A percentile compares a stretch with the other conserved stretches of the same genome.
phyloP scores from a whole-genome alignment of 2,113 vertebrate species.

The Lichenostomus cassidix region DNA sequence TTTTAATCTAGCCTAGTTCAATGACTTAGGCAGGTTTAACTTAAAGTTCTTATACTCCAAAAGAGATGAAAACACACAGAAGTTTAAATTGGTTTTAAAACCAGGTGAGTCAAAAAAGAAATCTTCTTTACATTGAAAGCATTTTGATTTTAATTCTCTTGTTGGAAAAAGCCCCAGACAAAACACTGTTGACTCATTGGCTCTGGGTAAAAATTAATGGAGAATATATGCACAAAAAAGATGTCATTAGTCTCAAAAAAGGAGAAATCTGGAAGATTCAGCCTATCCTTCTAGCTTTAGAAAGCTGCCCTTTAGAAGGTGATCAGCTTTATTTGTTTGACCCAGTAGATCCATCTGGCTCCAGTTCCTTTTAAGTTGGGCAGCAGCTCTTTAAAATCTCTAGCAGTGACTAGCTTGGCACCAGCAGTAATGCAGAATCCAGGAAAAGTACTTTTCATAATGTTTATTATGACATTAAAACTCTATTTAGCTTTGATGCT shows the following conservation, averaged over 20 bases:
- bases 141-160: neutral
- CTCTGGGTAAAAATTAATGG: neutral
- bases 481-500: neutral
- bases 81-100: neutral
- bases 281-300: neutral
- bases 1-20: neutral
- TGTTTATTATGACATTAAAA: neutral
- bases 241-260: neutral
- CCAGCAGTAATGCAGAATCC: neutral
- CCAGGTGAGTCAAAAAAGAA: neutral
- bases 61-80: neutral
- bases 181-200: neutral
- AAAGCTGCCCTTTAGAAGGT: neutral
- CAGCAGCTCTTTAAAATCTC: neutral
- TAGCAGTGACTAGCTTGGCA: neutral
- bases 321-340: neutral
- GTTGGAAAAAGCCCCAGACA: neutral
- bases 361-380: neutral
- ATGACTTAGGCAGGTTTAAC: neutral
- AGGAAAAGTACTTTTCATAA: neutral
- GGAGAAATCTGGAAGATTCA: neutral
- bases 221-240: neutral
- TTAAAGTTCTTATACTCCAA: neutral
- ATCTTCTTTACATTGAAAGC: neutral
- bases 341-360: neutral